phyloP scores from a whole-genome alignment of 2,113 vertebrate species.

The Psilopsiagon aymara region DNA sequence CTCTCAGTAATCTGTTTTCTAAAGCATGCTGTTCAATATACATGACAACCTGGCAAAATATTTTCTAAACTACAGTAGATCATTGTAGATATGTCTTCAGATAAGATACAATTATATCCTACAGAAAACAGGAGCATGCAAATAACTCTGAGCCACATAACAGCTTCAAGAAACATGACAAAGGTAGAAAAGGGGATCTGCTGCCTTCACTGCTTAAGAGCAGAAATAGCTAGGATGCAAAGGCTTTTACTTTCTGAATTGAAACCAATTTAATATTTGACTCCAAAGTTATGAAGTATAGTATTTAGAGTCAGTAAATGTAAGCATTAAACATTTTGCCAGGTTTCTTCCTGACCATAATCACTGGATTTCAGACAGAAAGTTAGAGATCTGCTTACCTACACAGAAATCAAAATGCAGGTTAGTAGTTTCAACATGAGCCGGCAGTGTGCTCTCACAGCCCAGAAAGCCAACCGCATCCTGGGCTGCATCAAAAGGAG shows the following conservation, averaged over 20 bases:
- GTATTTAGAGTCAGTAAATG: not conserved
- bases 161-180: not conserved
- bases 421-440: not conserved
- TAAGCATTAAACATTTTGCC: not conserved
- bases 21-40: not conserved
- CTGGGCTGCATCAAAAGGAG: too few species aligned
- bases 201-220: not conserved
- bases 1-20: not conserved
- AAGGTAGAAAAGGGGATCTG: not conserved
- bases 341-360: not conserved
- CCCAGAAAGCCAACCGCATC: too few species aligned
- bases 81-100: not conserved
- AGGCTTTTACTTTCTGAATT: not conserved
- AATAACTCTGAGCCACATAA: not conserved
- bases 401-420: not conserved
- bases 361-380: not conserved
- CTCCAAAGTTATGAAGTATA: accelerated
- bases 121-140: not conserved
- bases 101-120: not conserved
- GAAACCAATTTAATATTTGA: not conserved
- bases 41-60: not conserved
- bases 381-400: not conserved
- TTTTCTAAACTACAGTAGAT: not conserved
- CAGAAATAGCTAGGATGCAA: not conserved
- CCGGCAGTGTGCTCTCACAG: too few species aligned